A percentile compares a stretch with the other conserved stretches of the same genome.
Conservation (phyloP, 2,888 invertebrate species). For the Neria commutata region DNA sequence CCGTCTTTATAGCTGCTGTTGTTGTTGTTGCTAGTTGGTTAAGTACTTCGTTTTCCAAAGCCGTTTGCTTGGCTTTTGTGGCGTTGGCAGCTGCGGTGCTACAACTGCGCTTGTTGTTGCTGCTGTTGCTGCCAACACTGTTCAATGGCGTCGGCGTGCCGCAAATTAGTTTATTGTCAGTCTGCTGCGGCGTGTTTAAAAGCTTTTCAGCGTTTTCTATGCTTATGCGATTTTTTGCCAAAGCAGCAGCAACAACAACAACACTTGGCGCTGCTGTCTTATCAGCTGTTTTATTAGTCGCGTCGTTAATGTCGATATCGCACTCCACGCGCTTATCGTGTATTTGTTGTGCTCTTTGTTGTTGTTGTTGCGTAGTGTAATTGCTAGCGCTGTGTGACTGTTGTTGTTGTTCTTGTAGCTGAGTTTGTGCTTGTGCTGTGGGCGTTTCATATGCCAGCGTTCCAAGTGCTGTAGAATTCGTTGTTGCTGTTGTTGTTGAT, state of each 20-base stretch:
- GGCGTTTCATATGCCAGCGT: conserved; percentile 19
- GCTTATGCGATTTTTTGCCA: conserved; percentile 16
- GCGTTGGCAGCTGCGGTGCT: conserved; percentile 5
- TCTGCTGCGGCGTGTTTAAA: conserved; percentile 2
- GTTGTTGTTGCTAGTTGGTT: conserved; percentile 22
- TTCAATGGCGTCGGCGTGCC: too few relatives aligned
- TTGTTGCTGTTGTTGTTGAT: conserved; percentile 25
- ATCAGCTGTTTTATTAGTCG: conserved; percentile 11
- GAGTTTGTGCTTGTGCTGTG: conserved; percentile 2
- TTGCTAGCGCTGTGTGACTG: neutral
- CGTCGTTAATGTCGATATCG: neutral
- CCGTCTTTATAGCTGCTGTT: conserved; percentile 25
- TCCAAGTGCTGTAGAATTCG: conserved; percentile 6
- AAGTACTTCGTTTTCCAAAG: conserved; percentile 27
- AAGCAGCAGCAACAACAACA: neutral
- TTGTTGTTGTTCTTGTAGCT: neutral
- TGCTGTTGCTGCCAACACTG: conserved; percentile 10
- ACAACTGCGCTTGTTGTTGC: conserved; percentile 4
- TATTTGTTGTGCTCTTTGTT: too few relatives aligned
- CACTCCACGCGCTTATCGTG: neutral
- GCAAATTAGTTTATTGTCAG: too few relatives aligned
- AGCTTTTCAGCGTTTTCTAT: conserved; percentile 19
- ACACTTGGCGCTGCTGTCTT: neutral
- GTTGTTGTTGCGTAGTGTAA: neutral
- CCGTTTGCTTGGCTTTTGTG: conserved; percentile 27